Percentiles rank a stretch among this genome's conserved stretches.
Evolutionary conservation across 2,113 vertebrate genomes (phyloP).

Genomic region (Crotalus helleri): DNA sequence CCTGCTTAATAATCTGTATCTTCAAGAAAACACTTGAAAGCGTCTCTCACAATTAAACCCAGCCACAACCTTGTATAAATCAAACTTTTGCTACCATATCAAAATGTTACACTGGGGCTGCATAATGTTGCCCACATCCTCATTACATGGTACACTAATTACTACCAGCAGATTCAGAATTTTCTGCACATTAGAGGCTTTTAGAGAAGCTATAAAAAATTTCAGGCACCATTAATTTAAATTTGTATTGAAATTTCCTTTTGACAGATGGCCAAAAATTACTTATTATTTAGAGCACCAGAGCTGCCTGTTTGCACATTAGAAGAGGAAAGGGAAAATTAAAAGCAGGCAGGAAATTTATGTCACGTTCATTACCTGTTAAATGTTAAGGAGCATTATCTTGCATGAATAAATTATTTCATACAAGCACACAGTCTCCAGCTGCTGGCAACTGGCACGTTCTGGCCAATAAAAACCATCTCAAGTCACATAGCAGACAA

Average conservation of each 20-base stretch:
- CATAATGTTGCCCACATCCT: conserved; percentile 74
- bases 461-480: conserved; percentile 67
- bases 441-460: conserved; percentile 67
- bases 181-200: conserved; percentile 85
- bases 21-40: conserved; percentile 73
- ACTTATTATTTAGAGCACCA: conserved; percentile 83
- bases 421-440: conserved; percentile 67
- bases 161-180: conserved; percentile 79
- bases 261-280: conserved; percentile 87
- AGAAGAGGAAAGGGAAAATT: conserved; percentile 78
- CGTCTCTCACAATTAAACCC: conserved; percentile 76
- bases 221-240: conserved; percentile 88
- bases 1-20: conserved; percentile 74
- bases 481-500: conserved; percentile 67
- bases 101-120: conserved; percentile 76
- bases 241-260: conserved; percentile 84
- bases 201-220: conserved; percentile 82
- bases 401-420: conserved; percentile 79
- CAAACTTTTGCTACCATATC: conserved; percentile 82
- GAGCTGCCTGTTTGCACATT: conserved; percentile 79
- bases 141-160: conserved; percentile 87
- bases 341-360: conserved; percentile 80
- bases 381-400: conserved; percentile 80
- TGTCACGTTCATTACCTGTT: conserved; percentile 81
- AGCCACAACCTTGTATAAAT: conserved; percentile 74